These are phyloP conservation scores for Isotomurus palustris DNA, from an alignment of 2,888 invertebrate genomes.

Conservation along the genomic window DNA sequence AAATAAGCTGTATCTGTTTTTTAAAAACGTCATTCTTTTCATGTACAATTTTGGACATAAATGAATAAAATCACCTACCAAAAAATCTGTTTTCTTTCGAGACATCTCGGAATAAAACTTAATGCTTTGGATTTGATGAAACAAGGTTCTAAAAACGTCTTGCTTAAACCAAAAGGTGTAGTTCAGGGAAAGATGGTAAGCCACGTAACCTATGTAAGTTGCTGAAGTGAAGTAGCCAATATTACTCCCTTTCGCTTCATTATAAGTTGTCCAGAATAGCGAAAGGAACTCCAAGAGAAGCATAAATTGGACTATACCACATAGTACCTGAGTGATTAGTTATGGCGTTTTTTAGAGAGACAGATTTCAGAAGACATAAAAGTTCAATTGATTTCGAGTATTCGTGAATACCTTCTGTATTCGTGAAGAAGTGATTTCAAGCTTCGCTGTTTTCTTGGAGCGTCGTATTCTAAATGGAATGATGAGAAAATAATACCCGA, in stretches of 20 bases:
- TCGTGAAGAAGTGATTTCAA: slow-evolving; percentile 14
- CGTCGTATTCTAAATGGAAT: slow-evolving; percentile 23
- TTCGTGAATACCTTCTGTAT: slow-evolving; percentile 19
- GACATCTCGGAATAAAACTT: slow-evolving; percentile 29
- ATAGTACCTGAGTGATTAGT: slow-evolving; percentile 17
- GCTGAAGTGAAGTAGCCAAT: slow-evolving; percentile 22
- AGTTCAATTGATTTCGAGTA: background rate
- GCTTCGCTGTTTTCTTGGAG: slow-evolving; percentile 2
- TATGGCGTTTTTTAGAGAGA: background rate
- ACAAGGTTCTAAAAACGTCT: slow-evolving; percentile 14
- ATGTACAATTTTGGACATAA: background rate
- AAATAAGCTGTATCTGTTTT: slow-evolving; percentile 18
- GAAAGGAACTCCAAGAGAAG: slow-evolving; percentile 26
- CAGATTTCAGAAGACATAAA: background rate
- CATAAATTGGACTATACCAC: slow-evolving; percentile 22
- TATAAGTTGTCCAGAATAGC: slow-evolving; percentile 15
- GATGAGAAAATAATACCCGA: slow-evolving; percentile 23
- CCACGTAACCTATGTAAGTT: slow-evolving; percentile 23
- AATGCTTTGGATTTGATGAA: slow-evolving; percentile 26
- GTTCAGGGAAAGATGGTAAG: slow-evolving; percentile 24
- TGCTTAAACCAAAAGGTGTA: slow-evolving; percentile 30
- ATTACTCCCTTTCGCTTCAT: slow-evolving; percentile 12
- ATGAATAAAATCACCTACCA: slow-evolving; percentile 10
- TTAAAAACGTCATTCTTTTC: background rate
- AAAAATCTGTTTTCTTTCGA: background rate